Evolutionary conservation across 2,888 invertebrate genomes (phyloP).

Genomic region (Agrotis clavis): DNA sequence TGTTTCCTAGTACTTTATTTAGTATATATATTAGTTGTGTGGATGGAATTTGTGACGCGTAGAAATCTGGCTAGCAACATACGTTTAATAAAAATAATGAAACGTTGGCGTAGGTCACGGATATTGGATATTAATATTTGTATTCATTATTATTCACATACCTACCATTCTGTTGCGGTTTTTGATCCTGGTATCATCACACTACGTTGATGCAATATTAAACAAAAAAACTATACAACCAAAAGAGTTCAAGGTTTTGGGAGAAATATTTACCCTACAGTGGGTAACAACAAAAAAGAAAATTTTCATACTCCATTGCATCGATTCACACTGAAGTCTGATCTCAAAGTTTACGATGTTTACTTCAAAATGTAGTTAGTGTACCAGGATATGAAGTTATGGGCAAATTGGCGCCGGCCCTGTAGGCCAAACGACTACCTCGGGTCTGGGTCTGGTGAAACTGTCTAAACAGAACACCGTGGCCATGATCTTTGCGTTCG

Average conservation of each 20-base stretch:
- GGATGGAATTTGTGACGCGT: not conserved
- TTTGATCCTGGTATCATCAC: not conserved
- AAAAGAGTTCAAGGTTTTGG: too few relatives aligned
- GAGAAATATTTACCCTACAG: too few relatives aligned
- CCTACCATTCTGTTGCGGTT: too few relatives aligned
- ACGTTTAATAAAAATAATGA: slow-evolving; percentile 2
- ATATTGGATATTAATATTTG: not conserved
- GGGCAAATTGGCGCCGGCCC: not conserved
- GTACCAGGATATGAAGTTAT: not conserved
- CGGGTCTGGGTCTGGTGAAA: too few relatives aligned
- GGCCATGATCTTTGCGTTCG: too few relatives aligned
- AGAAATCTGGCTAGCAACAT: not conserved
- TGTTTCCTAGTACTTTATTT: too few relatives aligned
- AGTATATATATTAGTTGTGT: too few relatives aligned
- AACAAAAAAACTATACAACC: not conserved
- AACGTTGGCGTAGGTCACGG: slow-evolving; percentile 5
- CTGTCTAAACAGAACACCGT: too few relatives aligned
- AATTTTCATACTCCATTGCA: too few relatives aligned
- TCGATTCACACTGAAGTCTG: not conserved
- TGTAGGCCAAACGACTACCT: too few relatives aligned
- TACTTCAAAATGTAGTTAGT: not conserved
- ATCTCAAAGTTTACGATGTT: not conserved
- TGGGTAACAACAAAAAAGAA: too few relatives aligned
- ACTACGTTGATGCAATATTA: not conserved
- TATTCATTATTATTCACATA: not conserved